Base-by-base conservation (phyloP, 2,113 vertebrate species). In the Regulus satrapa region DNA sequence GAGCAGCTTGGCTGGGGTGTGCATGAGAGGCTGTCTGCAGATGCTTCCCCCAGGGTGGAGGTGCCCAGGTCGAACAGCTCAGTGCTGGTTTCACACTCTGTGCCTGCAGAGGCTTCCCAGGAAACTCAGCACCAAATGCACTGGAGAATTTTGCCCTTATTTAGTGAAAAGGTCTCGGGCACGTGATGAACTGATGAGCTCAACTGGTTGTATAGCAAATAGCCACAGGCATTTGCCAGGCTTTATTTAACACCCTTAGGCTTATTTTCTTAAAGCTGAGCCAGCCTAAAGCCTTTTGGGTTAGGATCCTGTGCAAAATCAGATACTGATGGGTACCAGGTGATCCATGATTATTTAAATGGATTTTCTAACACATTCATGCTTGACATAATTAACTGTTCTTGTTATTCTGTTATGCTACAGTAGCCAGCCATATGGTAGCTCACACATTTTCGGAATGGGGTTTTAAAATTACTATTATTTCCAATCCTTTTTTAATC, bases 101-200 rank as follows among this genome's bases (percentile, higher is more conserved):
- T 1, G 40, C 38, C 68, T 91, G 13, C 49, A 36, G 20, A 32
- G 19, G 23, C 18, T 31, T 91, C 66, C 59, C n/a, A 38, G 23
- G 16, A 38, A 85, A 90, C n/a, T 41, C 73, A 78, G 77, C 2
- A 1, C 8, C 1, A 2, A 84, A 40, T 0, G 1, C 40, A 63
- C 61, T 29, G 36, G 15, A 61, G 45, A 54, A 38, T 73, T 73
- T 79, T 90, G 85, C 32, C 82, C 82, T 88, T 85, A 76, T 83
- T 90, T 90, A 93, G 94, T 62, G 90, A 79, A 82, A 88, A 82
- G 43, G 17, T 5, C 56, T 88, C 45, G 48, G 69, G 16, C 56
- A 56, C 6, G 4, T 26, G 52, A 55, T 56, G 81, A 85, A 91
- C 43, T 68, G 85, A 83, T 92, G 85, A 88, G 56, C 76, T 95